Base-by-base conservation (phyloP, 2,888 invertebrate genomes). In the Masnerella sp. region DNA sequence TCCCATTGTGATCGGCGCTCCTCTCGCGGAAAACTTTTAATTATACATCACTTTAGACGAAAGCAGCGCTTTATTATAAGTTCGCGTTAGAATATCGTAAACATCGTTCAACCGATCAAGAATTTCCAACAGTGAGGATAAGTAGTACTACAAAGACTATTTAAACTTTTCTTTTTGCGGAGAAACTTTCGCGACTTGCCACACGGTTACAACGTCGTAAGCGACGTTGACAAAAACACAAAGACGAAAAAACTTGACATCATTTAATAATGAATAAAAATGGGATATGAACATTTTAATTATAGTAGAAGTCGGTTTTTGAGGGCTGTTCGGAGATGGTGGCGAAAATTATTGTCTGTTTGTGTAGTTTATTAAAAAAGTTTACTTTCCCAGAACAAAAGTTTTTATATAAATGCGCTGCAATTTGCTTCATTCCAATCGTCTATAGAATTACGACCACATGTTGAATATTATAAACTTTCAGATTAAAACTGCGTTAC, bases 71-170 rank as follows among this genome's bases (percentile, higher is more conserved):
- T 70, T 70, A 74, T 77, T 74, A 70, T 72, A 77, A 77, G 67
- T 77, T 74, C 34, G 61, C 71, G 73, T 71, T 67, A 59, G 69
- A 62, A 74, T 76, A 76, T 74, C 74, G 62, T 67, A 74, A 74
- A 71, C 71, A 77, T 72, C 47, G 64, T 71, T 61, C 61, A 67
- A 47, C 59, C 56, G 61, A 73, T 61, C 72, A 59, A 64, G 59
- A 69, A 69, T 69, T 64, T 58, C 36, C 45, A 47, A 47, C 64
- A 58, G 47, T 49, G 45, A 56, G 72, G 68, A 62, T 68, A 73
- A 73, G 73, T 68, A 73, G 51, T 52, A 40, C 61, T 62, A 64
- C 68, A 69, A 52, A 64, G 68, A 51, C 74, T 52, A 64, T 64
- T 68, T 69, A 68, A 68, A 69, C 58, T 69, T 69, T 62, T 56